Percentiles rank a stretch among this genome's conserved stretches.
Conservation (phyloP, 2,888 invertebrate species). For the Scaptomyza polygonia region DNA sequence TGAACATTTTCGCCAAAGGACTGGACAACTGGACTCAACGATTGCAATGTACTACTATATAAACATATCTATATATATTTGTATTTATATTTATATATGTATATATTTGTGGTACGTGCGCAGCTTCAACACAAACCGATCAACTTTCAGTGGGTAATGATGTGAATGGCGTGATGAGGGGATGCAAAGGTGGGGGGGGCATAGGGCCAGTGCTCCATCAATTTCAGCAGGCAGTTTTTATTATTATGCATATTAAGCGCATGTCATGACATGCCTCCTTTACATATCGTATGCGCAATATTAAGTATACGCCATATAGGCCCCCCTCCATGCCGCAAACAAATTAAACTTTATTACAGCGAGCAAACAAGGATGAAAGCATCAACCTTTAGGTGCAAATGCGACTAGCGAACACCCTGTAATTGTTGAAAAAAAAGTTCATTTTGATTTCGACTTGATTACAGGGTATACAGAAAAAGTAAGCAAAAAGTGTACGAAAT, state of each 20-base stretch:
- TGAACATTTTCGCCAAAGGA: conserved; percentile 49
- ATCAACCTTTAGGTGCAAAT: too few relatives aligned
- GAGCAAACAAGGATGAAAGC: too few relatives aligned
- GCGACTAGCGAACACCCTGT: not conserved
- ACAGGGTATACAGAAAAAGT: conserved; percentile 11
- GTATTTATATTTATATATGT: not conserved
- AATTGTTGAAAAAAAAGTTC: too few relatives aligned
- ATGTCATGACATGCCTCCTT: conserved; percentile 70
- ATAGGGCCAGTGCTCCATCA: conserved; percentile 33
- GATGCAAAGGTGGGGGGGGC: not conserved
- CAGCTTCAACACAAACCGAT: conserved; percentile 47
- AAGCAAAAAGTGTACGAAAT: conserved; percentile 9
- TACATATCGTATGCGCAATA: conserved; percentile 71
- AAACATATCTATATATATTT: too few relatives aligned
- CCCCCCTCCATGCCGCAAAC: conserved; percentile 37
- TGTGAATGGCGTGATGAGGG: too few relatives aligned
- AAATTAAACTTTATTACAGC: conserved; percentile 66
- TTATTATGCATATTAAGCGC: conserved; percentile 76
- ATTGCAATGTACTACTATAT: not conserved
- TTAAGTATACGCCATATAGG: conserved; percentile 57
- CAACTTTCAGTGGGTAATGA: conserved; percentile 12
- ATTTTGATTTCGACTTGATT: not conserved
- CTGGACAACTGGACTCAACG: conserved; percentile 1
- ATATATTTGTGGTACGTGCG: conserved; percentile 38
- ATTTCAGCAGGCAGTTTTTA: conserved; percentile 68